Evolutionary conservation across 2,113 vertebrate species (phyloP), one percentile per base, ranked within the genome.

Genomic region (Apeltes quadracus): DNA sequence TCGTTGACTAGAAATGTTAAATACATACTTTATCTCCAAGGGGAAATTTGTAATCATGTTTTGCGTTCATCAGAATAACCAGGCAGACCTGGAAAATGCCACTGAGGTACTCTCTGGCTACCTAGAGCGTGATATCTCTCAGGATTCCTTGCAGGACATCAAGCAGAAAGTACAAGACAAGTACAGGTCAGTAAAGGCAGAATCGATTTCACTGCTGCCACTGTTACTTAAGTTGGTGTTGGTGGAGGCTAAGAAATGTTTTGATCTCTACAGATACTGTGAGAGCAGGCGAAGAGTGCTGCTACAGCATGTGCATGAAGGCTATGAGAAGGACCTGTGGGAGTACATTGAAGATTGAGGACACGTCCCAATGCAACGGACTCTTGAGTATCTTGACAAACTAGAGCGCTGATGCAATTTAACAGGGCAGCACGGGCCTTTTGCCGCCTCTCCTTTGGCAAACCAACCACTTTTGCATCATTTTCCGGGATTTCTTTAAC

Each of bases 91-190:
- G 93, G 98, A 99, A 93, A 99, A 99, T 89, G 97, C 97, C 91
- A 99, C 98, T 72, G 98, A 99, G 95, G 96, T 98, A 83, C 94
- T 99, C 91, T 99, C 98, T 83, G 98, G 98, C 88, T 99, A 99
- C 94, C 95, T 99, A 76, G 98, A 99, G 89, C 93, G 98, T 86
- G 98, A 99, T 94, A 99, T 99, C 92, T 99, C 98, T 90, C 98
- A 99, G 95, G 98, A 99, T 93, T 99, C 98, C 18, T 95, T 99
- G 93, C 98, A 99, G 90, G 98, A 99, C 90, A 99, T 99, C 92
- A 99, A 99, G 92, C 98, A 99, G 93, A 99, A 99, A 97, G 98
- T 99, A 84, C 98, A 99, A 95, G 98, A 99, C 93, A 99, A 99
- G 93, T 99, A 99, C 96, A 99, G 98, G 98, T 97, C 82, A 89